Conservation (phyloP, 2,888 invertebrate species). For the Brachyopa scutellaris region DNA sequence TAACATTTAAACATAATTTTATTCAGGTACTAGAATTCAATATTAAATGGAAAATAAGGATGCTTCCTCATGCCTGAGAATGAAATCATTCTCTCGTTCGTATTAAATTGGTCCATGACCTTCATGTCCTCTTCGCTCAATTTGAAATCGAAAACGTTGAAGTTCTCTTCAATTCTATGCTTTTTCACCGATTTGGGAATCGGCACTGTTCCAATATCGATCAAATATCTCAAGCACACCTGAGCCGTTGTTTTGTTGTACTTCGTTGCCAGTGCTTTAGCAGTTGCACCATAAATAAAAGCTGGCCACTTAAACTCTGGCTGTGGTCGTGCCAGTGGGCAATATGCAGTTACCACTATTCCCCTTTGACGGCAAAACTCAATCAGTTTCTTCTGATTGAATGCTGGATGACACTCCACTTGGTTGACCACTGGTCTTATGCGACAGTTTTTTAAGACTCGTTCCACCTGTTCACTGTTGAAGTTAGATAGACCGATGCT, state of each 20-base stretch:
- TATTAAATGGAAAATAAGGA: slow-evolving; percentile 79
- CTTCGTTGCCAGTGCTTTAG: slow-evolving; percentile 84
- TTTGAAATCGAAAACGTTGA: slow-evolving; percentile 84
- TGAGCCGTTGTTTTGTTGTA: slow-evolving; percentile 86
- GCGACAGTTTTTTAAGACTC: slow-evolving; percentile 77
- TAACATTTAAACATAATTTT: too few relatives aligned
- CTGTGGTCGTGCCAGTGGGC: slow-evolving; percentile 87
- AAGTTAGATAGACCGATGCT: slow-evolving; percentile 80
- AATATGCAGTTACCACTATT: slow-evolving; percentile 87
- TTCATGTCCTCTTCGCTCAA: slow-evolving; percentile 83
- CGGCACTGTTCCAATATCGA: slow-evolving; percentile 83
- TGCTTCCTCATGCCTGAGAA: slow-evolving; percentile 78
- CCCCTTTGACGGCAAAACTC: slow-evolving; percentile 85
- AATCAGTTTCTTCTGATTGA: slow-evolving; percentile 84
- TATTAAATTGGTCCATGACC: slow-evolving; percentile 61
- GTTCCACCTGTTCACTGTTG: slow-evolving; percentile 79
- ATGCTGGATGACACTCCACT: slow-evolving; percentile 80
- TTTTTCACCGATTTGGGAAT: slow-evolving; percentile 84
- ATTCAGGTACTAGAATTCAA: slow-evolving; percentile 64
- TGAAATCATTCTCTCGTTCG: slow-evolving; percentile 77
- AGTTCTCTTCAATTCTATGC: slow-evolving; percentile 83
- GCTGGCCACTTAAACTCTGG: slow-evolving; percentile 83
- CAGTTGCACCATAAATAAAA: slow-evolving; percentile 78
- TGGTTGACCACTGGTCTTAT: slow-evolving; percentile 80
- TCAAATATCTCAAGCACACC: slow-evolving; percentile 85